Evolutionary conservation across 2,113 vertebrate genomes (phyloP), one percentile per base, ranked within the genome.

Genomic region (Choloepus hoffmanni): DNA sequence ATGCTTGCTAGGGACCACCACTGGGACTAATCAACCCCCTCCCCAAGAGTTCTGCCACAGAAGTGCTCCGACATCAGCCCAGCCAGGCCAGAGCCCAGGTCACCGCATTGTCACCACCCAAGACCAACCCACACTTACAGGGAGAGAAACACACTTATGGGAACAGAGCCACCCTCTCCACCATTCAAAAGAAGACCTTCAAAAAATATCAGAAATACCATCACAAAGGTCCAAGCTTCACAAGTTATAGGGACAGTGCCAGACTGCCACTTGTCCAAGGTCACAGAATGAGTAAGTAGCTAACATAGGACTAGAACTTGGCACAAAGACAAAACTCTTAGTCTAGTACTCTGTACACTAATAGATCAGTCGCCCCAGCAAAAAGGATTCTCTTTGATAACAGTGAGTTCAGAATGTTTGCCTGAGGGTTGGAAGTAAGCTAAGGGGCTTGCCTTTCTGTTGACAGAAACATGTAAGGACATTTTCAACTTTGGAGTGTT

Each of bases 361-460:
- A 33, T 3, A 77, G 12, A 74, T 60, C 67, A 82, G 26, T 55
- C 28, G 2, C 28, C 74, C 77, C 48, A 16, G 40, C 70, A 53
- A 63, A 86, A 89, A 85, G 48, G 43, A 81, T 81, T 94, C 85
- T 89, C 48, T 78, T 58, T 92, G 70, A 89, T 53, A 83, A 53
- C 16, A 68, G 23, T 26, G 84, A 87, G 30, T 48, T 95, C 91
- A 93, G 67, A 33, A 45, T 78, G 68, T 58, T 78, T 94, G 92
- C 73, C 11, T 73, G 79, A 48, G 76, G n/a, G 3, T 7, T 36
- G 45, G 50, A 88, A 33, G 33, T 82, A 90, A 92, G 82, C 72
- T 70, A 95, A 97, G 48, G 63, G 50, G 14, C 53, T 18, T 77
- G 77, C n/a, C 30, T 91, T 73, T 96, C 82, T 30, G 82, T 45